phyloP scores from a whole-genome alignment of 1,140 invertebrate genomes.

The Aricia agestis region DNA sequence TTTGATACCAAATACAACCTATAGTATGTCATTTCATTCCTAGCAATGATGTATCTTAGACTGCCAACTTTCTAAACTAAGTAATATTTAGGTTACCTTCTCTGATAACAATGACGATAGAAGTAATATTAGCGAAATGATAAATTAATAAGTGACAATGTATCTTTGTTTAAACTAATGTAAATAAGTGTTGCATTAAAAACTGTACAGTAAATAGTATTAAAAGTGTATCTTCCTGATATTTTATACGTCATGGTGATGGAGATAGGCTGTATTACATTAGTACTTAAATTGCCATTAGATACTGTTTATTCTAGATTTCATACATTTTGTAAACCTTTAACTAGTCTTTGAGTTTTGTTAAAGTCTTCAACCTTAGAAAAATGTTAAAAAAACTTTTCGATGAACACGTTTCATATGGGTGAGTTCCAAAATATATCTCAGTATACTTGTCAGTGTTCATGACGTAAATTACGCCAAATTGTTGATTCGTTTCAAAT shows the following conservation, averaged over 20 bases:
- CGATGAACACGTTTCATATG: too few relatives aligned
- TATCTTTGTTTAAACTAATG: not conserved
- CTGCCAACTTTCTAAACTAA: too few relatives aligned
- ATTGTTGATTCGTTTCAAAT: too few relatives aligned
- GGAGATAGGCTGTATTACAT: not conserved
- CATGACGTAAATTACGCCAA: too few relatives aligned
- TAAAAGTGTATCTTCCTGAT: not conserved
- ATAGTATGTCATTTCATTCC: too few relatives aligned
- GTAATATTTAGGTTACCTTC: too few relatives aligned
- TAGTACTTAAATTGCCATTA: not conserved
- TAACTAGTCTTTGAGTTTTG: not conserved
- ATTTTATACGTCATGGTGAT: not conserved
- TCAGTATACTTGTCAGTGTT: too few relatives aligned
- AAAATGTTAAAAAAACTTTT: too few relatives aligned
- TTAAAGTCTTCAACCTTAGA: not conserved
- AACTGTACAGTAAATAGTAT: not conserved
- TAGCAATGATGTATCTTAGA: too few relatives aligned
- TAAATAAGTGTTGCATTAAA: not conserved
- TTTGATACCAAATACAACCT: too few relatives aligned
- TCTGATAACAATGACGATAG: too few relatives aligned
- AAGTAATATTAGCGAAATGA: not conserved
- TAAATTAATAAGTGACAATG: not conserved
- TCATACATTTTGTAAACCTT: not conserved
- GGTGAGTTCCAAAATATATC: too few relatives aligned
- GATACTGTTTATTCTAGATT: not conserved